Conservation (phyloP, 1,140 invertebrate genomes). For the Nomia melanderi region DNA sequence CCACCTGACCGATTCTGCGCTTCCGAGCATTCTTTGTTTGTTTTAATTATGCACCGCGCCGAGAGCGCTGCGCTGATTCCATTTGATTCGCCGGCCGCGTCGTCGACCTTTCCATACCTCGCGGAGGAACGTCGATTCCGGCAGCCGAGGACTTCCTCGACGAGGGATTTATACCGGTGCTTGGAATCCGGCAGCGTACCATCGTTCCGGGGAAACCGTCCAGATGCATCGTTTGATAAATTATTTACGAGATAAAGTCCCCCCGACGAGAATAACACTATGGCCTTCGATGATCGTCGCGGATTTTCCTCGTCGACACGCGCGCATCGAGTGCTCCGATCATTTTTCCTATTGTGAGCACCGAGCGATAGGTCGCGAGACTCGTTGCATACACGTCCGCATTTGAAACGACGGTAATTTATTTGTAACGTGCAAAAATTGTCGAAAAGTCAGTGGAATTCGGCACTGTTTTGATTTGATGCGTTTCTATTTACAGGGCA, state of each 20-base stretch:
- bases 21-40: conserved; percentile 73
- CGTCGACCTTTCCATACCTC: conserved; percentile 20
- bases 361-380: no score
- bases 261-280: conserved; percentile 17
- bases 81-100: conserved; percentile 12
- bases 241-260: conserved; percentile 59
- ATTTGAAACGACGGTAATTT: no score
- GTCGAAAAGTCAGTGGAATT: no score
- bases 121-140: not conserved
- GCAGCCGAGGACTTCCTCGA: not conserved
- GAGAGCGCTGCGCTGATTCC: conserved; percentile 1
- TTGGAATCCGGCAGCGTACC: conserved; percentile 34
- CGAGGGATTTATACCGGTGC: not conserved
- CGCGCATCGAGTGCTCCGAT: no score
- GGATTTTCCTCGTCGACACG: conserved; percentile 15
- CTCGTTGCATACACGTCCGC: no score
- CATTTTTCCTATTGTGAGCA: no score
- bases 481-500: no score
- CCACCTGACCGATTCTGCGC: conserved; percentile 41
- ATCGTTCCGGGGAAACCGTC: not conserved
- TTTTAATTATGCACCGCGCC: conserved; percentile 72
- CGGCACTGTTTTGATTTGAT: no score
- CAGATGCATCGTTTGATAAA: conserved; percentile 33
- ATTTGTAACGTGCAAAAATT: no score
- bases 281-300: conserved; percentile 14